Conservation (phyloP, 2,113 vertebrate genomes). For the Pteropus alecto region DNA sequence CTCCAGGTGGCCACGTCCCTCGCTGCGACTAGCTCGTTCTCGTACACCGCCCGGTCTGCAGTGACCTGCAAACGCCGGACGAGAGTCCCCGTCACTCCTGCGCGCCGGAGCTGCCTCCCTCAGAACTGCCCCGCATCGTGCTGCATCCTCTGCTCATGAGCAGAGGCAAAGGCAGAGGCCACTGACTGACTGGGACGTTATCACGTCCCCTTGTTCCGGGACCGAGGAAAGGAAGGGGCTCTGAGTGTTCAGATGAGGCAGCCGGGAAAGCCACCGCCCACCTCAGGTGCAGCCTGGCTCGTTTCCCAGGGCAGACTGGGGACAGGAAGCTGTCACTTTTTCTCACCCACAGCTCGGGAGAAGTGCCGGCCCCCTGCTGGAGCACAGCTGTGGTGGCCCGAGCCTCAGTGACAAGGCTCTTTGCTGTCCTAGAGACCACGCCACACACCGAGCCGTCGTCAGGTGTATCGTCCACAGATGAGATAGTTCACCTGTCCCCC, state of each 20-base stretch:
- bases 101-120: too few species aligned
- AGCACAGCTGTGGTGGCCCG: background rate
- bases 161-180: background rate
- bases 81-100: background rate
- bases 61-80: slow-evolving; percentile 41
- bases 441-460: accelerated
- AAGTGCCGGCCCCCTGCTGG: background rate
- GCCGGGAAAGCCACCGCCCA: background rate
- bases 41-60: slow-evolving; percentile 65
- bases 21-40: slow-evolving; percentile 72
- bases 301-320: background rate
- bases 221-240: background rate
- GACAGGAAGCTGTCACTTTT: background rate
- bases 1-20: slow-evolving; percentile 46
- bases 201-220: background rate
- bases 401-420: accelerated
- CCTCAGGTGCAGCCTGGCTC: background rate
- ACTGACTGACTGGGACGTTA: too few species aligned
- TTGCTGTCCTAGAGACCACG: background rate
- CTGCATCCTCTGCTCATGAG: background rate
- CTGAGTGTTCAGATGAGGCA: background rate
- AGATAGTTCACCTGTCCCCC: background rate
- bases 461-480: too few species aligned
- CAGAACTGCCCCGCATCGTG: background rate
- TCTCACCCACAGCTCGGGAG: too few species aligned